Evolutionary conservation across 2,113 vertebrate genomes (phyloP).

Genomic region (Calidris pugnax): DNA sequence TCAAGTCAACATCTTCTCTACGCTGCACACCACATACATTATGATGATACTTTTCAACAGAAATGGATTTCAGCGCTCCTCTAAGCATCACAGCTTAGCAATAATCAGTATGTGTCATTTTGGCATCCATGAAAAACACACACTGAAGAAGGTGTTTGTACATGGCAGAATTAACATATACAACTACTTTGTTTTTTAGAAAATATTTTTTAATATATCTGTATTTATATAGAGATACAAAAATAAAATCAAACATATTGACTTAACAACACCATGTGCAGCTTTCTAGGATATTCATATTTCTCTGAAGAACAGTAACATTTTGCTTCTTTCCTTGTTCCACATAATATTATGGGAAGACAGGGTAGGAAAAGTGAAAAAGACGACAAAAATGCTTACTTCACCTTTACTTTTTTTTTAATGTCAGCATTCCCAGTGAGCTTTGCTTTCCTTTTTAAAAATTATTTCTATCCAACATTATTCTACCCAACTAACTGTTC

Average conservation of each 20-base stretch:
- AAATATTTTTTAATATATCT: background rate
- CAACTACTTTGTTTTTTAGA: background rate
- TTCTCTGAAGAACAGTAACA: background rate
- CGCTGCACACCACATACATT: background rate
- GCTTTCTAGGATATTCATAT: background rate
- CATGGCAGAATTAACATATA: background rate
- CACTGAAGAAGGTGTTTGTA: background rate
- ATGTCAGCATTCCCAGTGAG: background rate
- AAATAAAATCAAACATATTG: background rate
- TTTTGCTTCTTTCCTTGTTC: background rate
- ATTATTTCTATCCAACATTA: background rate
- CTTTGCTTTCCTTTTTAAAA: background rate
- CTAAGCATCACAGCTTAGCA: background rate
- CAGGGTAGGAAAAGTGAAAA: background rate
- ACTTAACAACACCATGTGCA: background rate
- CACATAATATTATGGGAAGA: background rate
- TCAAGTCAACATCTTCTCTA: background rate
- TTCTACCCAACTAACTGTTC: background rate
- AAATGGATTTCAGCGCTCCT: background rate
- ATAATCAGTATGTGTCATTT: background rate
- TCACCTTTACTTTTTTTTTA: background rate
- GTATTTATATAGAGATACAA: background rate
- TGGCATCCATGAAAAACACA: background rate
- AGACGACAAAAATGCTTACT: background rate
- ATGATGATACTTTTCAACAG: background rate